These are phyloP conservation scores for Andrena praecox DNA, from an alignment of 2,888 invertebrate genomes.

Conservation along the genomic window DNA sequence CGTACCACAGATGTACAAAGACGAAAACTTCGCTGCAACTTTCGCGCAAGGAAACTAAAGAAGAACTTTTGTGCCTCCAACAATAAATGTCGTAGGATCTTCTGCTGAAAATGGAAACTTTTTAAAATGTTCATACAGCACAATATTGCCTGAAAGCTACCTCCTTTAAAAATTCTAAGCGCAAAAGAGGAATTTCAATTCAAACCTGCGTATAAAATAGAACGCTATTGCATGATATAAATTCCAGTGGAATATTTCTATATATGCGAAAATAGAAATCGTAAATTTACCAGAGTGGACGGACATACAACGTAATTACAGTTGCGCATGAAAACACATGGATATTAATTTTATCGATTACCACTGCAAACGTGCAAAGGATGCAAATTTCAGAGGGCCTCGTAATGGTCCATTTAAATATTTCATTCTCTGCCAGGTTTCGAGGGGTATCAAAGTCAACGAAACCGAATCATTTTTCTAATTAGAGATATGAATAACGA, in stretches of 20 bases:
- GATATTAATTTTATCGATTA: conserved; percentile 3
- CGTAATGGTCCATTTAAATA: neutral
- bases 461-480: neutral
- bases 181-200: too few relatives aligned
- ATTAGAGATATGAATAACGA: neutral
- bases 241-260: too few relatives aligned
- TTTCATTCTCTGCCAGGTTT: too few relatives aligned
- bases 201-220: too few relatives aligned
- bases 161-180: too few relatives aligned
- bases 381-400: neutral
- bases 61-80: neutral
- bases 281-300: neutral
- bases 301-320: neutral
- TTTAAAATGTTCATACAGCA: neutral
- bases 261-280: neutral
- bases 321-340: neutral
- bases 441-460: neutral
- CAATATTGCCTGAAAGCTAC: neutral
- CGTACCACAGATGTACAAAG: neutral
- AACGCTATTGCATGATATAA: too few relatives aligned
- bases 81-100: conserved; percentile 1
- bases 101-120: neutral
- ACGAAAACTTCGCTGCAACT: conserved; percentile 1
- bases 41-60: neutral
- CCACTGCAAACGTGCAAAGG: neutral